Evolutionary conservation across 2,888 invertebrate genomes (phyloP).

Genomic region (Plebejus argus): DNA sequence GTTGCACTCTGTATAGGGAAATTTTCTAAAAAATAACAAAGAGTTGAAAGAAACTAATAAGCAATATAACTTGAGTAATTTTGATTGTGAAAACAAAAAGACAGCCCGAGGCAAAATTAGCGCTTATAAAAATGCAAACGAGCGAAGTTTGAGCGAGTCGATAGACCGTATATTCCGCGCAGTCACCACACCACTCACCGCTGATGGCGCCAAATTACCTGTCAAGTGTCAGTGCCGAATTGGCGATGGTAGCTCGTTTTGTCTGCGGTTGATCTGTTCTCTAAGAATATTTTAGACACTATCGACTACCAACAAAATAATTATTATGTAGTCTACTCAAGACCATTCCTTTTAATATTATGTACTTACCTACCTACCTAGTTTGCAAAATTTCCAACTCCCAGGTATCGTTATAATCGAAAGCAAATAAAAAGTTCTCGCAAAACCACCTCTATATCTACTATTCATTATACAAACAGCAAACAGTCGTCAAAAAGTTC

Average conservation of each 20-base stretch:
- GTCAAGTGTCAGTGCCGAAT: slow-evolving; percentile 5
- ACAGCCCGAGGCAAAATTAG: slow-evolving; percentile 1
- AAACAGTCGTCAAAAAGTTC: not conserved
- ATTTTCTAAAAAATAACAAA: not conserved
- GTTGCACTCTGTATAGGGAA: not conserved
- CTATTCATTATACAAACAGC: not conserved
- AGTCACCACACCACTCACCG: too few relatives aligned
- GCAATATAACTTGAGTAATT: slow-evolving; percentile 27
- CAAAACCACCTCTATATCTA: not conserved
- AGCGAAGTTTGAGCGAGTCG: slow-evolving; percentile 23
- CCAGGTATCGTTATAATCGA: too few relatives aligned
- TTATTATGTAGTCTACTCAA: too few relatives aligned
- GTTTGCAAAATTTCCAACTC: too few relatives aligned
- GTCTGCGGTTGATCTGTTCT: not conserved
- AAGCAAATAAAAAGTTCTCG: not conserved
- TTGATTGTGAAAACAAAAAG: slow-evolving; percentile 6
- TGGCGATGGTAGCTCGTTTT: not conserved
- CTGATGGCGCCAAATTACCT: slow-evolving; percentile 16
- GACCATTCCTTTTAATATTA: too few relatives aligned
- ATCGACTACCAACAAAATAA: too few relatives aligned
- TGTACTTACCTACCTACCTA: too few relatives aligned
- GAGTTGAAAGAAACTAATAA: slow-evolving; percentile 14
- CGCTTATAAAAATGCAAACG: slow-evolving; percentile 30
- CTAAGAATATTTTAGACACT: not conserved
- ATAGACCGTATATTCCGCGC: not conserved